Evolutionary conservation across 2,888 invertebrate genomes (phyloP), one percentile per base, ranked within the genome.

Genomic region (Cremastinae sp.): DNA sequence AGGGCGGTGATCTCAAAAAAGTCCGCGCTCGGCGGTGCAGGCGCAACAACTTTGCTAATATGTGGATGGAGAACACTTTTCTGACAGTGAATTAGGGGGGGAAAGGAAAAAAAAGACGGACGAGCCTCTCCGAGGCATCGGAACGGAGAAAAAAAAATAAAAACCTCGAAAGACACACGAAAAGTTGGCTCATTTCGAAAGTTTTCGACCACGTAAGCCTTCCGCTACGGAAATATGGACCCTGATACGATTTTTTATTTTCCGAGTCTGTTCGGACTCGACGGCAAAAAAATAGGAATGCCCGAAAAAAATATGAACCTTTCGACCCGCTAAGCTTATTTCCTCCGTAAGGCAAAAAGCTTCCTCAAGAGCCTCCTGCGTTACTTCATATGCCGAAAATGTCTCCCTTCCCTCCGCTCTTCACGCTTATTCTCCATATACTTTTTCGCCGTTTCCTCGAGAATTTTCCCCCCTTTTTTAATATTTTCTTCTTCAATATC

Each of bases 131-230:
- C 54, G 58, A 49, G 71, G 72, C 69, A 79, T 68, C 51, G 61
- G 72, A 75, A 54, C 28, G 65, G 43, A 79, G 49, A 71, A 70
- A 73, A 68, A 64, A 16, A 53, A 65, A 72, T 66, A 62, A 18
- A 66, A 75, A 78, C 72, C 66, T 83, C 83, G 84, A 87, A 89
- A 90, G 89, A 89, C 89, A 89, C 89, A 88, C 89, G 88, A 84
- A 89, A 89, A 89, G 89, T 89, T 88, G 84, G 81, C 82, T 89
- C 87, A 89, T 89, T 89, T 88, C 81, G 81, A 86, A 87, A 88
- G 87, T 88, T 87, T 83, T 73, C 70, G 75, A 65, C 59, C 49
- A 59, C 41, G 54, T 61, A 62, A 74, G 74, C 62, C 68, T 72
- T 22, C 49, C 22, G 47, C 36, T 34, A 45, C 49, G 12, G 8